phyloP scores from a whole-genome alignment of 2,113 vertebrate genomes.

The Hippopotamus amphibius region DNA sequence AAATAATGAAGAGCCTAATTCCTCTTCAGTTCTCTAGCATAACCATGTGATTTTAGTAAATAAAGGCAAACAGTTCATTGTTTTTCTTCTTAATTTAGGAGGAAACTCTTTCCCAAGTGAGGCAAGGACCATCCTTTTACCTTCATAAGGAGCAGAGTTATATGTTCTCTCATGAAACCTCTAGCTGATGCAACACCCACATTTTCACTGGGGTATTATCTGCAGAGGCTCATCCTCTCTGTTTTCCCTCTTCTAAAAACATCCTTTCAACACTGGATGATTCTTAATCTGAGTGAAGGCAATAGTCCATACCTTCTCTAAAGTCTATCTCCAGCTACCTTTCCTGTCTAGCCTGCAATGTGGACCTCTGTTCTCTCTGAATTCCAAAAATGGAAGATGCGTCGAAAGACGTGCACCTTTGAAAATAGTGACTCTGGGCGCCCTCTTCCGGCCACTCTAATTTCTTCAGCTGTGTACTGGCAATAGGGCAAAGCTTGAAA shows the following conservation, averaged over 20 bases:
- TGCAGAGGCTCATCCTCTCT: not conserved
- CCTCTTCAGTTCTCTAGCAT: not conserved
- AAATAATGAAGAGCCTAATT: not conserved
- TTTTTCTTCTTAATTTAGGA: conserved; percentile 45
- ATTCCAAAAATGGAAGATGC: conserved; percentile 51
- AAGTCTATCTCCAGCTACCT: not conserved
- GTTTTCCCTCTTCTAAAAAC: conserved; percentile 6
- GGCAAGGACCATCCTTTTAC: not conserved
- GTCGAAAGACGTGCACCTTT: not conserved
- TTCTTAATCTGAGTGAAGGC: not conserved
- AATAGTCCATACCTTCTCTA: not conserved
- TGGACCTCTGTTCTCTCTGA: conserved; percentile 8
- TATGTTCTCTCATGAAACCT: not conserved
- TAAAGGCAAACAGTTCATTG: not conserved
- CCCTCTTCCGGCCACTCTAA: conserved; percentile 73
- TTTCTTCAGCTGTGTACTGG: not conserved
- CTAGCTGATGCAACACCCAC: not conserved
- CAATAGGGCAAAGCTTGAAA: not conserved
- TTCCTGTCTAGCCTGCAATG: not conserved
- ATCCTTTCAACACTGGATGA: not conserved
- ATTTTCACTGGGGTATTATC: not conserved
- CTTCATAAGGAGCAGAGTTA: not conserved
- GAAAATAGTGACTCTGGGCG: conserved; percentile 52
- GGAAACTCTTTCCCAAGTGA: not conserved
- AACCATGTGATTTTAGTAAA: not conserved